These are phyloP conservation scores for Diploptera punctata DNA, from an alignment of 2,888 invertebrate species.

Conservation along the genomic window DNA sequence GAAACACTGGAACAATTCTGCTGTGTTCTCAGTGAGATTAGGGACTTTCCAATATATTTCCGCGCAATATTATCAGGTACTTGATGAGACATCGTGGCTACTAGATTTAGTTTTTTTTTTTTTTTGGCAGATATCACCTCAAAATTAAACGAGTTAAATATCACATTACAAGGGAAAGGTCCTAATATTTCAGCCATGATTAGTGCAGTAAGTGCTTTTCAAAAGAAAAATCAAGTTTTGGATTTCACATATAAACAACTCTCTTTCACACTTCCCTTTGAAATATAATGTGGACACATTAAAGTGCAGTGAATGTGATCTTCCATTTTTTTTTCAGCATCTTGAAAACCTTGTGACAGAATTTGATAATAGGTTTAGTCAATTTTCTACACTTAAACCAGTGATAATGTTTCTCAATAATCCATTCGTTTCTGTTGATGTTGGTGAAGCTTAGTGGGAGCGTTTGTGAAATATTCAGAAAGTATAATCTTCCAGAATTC, in stretches of 20 bases:
- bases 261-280: slow-evolving; percentile 2
- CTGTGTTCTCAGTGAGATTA: no score
- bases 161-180: slow-evolving; percentile 8
- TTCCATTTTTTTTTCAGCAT: slow-evolving; percentile 18
- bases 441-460: background rate
- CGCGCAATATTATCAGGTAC: no score
- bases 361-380: background rate
- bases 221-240: slow-evolving; percentile 11
- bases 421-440: background rate
- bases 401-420: slow-evolving; percentile 9
- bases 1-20: no score
- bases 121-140: no score
- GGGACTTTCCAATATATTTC: no score
- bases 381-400: slow-evolving; percentile 1
- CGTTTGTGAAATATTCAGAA: background rate
- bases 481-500: slow-evolving; percentile 6
- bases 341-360: background rate
- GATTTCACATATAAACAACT: slow-evolving; percentile 9
- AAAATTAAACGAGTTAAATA: no score
- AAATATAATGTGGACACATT: background rate
- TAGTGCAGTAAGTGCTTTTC: slow-evolving; percentile 6
- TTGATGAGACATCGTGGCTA: no score
- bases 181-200: slow-evolving; percentile 2
- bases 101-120: no score
- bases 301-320: background rate